Percentiles rank a stretch among this genome's conserved stretches.
These are phyloP conservation scores for Solenopsis invicta DNA, from an alignment of 1,140 invertebrate species.

Conservation along the genomic window DNA sequence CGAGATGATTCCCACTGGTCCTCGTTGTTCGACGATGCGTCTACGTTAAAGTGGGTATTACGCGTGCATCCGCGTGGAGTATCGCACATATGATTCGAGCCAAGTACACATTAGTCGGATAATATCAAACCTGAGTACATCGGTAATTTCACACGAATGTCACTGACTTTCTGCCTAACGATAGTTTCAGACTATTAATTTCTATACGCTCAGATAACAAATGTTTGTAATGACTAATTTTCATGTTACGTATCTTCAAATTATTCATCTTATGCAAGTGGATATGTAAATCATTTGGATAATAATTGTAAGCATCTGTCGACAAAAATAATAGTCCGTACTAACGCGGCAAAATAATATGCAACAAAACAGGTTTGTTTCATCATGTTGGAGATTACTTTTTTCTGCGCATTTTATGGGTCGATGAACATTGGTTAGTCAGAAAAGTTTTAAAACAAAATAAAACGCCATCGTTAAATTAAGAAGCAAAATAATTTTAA, in stretches of 20 bases:
- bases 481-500: background rate
- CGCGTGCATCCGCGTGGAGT: slow-evolving; percentile 42
- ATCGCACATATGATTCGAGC: background rate
- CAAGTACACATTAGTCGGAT: background rate
- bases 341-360: background rate
- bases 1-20: slow-evolving; percentile 59
- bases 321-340: slow-evolving; percentile 2
- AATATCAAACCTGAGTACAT: background rate
- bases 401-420: background rate
- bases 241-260: background rate
- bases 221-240: no score
- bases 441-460: background rate
- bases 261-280: background rate
- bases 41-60: slow-evolving; percentile 47
- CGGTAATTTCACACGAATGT: background rate
- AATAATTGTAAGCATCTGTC: background rate
- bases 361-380: background rate
- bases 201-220: background rate
- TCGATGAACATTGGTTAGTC: background rate
- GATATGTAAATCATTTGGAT: background rate
- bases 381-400: background rate
- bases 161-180: background rate
- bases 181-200: background rate
- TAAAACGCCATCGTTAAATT: background rate
- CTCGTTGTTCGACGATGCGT: slow-evolving; percentile 63